These are phyloP conservation scores for Penaeus chinensis DNA, from an alignment of 1,140 invertebrate species.

Conservation along the genomic window DNA sequence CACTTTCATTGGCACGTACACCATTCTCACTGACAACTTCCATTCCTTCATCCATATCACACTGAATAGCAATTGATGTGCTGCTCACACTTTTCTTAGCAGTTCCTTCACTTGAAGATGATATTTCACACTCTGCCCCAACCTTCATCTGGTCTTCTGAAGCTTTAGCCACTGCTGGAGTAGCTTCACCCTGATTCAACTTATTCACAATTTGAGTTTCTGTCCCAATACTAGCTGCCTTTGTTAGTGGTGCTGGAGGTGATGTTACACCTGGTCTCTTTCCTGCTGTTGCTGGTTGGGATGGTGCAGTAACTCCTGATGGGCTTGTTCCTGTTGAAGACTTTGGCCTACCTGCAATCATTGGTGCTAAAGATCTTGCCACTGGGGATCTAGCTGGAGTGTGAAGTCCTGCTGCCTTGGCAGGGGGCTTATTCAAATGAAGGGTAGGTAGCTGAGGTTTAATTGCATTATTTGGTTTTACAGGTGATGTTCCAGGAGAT, in stretches of 20 bases:
- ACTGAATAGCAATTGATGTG: conserved; percentile 74
- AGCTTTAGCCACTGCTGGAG: conserved; percentile 8
- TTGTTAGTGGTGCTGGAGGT: not conserved
- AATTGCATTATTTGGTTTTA: conserved; percentile 35
- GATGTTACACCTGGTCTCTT: conserved; percentile 1
- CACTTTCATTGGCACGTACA: conserved; percentile 56
- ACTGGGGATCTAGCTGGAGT: not conserved
- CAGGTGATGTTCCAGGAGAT: conserved; percentile 47
- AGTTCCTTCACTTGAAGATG: not conserved
- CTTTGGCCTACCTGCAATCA: conserved; percentile 33
- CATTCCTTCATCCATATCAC: conserved; percentile 69
- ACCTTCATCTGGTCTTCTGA: conserved; percentile 33
- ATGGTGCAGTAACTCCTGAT: not conserved
- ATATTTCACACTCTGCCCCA: conserved; percentile 24
- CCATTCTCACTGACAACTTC: conserved; percentile 29
- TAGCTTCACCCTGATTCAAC: conserved; percentile 5
- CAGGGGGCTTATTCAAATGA: not conserved
- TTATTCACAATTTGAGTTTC: not conserved
- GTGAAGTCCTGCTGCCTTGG: not conserved
- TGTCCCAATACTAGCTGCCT: conserved; percentile 22
- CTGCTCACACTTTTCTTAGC: conserved; percentile 65
- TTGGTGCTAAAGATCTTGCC: conserved; percentile 1
- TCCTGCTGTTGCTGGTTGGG: not conserved
- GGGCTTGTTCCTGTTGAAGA: not conserved
- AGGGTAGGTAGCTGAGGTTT: conserved; percentile 11